Percentiles rank a stretch among this genome's conserved stretches.
Evolutionary conservation across 2,888 invertebrate genomes (phyloP).

Genomic region (Brassicogethes aeneus): DNA sequence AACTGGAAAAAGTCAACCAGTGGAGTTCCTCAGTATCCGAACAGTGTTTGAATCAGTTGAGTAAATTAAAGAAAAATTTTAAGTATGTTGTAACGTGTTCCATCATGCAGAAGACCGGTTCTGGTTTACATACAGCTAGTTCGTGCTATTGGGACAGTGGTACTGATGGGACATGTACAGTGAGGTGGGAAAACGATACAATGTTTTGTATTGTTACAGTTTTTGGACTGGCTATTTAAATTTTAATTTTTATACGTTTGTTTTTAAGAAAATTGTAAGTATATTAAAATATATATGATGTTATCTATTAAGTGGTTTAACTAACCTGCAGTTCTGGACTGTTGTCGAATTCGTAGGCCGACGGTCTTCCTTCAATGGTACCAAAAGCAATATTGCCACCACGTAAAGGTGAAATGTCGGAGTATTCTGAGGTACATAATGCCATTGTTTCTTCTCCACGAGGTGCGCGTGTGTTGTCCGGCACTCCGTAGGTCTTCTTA

Average conservation of each 20-base stretch:
- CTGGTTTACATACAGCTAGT: slow-evolving; percentile 73
- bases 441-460: slow-evolving; percentile 82
- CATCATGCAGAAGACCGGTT: slow-evolving; percentile 77
- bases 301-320: slow-evolving; percentile 8
- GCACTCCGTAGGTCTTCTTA: slow-evolving; percentile 79
- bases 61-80: slow-evolving; percentile 70
- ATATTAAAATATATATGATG: background rate
- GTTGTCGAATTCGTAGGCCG: slow-evolving; percentile 84
- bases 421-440: slow-evolving; percentile 96
- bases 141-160: slow-evolving; percentile 78
- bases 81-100: slow-evolving; percentile 78
- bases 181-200: slow-evolving; percentile 80
- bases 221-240: slow-evolving; percentile 57
- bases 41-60: slow-evolving; percentile 60
- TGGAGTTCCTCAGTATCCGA: slow-evolving; percentile 74
- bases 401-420: slow-evolving; percentile 91
- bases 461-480: slow-evolving; percentile 58
- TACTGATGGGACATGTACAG: slow-evolving; percentile 73
- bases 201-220: slow-evolving; percentile 80
- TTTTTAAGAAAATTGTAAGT: background rate
- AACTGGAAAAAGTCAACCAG: slow-evolving; percentile 54
- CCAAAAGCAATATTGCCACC: slow-evolving; percentile 94
- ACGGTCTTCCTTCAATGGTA: slow-evolving; percentile 89
- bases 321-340: slow-evolving; percentile 81
- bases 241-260: slow-evolving; percentile 2